phyloP scores from a whole-genome alignment of 2,888 invertebrate genomes.

The Rapana venosa region DNA sequence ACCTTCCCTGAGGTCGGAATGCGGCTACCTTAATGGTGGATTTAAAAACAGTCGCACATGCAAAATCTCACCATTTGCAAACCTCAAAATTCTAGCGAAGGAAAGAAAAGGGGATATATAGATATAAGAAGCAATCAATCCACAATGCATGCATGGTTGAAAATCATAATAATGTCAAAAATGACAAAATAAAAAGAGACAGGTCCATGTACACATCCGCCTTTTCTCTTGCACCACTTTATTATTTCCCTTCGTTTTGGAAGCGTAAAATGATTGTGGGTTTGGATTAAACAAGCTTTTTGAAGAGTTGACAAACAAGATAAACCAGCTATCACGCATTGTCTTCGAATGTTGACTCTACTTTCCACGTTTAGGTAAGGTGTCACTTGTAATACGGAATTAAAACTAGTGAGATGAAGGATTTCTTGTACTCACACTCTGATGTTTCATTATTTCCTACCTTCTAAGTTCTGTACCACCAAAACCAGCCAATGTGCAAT shows the following conservation, averaged over 20 bases:
- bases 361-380: slow-evolving; percentile 14
- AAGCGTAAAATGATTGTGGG: not conserved
- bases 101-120: not conserved
- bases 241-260: not conserved
- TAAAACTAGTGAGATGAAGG: no score
- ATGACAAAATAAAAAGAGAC: not conserved
- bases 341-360: slow-evolving; percentile 16
- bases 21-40: no score
- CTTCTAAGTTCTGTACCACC: no score
- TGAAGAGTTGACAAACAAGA: not conserved
- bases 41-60: no score
- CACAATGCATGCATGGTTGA: no score
- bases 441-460: no score
- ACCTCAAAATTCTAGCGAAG: not conserved
- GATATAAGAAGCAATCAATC: not conserved
- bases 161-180: no score
- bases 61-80: no score
- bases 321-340: not conserved
- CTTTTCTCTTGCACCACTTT: not conserved
- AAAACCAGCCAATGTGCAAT: no score
- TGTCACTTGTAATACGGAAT: no score
- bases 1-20: no score
- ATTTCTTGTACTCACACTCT: no score
- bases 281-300: not conserved
- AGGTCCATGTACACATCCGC: not conserved